A percentile compares a stretch with the other conserved stretches of the same genome.
These are phyloP conservation scores for Drosophila jambulina DNA, from an alignment of 1,140 invertebrate species.

Conservation along the genomic window DNA sequence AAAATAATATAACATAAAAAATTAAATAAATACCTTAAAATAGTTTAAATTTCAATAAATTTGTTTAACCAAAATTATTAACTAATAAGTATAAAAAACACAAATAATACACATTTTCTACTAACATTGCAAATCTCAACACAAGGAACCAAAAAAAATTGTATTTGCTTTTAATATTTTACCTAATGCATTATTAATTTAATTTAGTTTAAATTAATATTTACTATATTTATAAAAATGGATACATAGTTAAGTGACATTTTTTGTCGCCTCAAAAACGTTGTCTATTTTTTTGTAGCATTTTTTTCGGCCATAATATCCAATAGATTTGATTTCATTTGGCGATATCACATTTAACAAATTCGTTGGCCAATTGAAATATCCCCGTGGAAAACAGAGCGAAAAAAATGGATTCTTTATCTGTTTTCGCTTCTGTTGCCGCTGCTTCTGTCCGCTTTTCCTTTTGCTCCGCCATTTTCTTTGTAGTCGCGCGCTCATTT, in stretches of 20 bases:
- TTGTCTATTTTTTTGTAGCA: background rate
- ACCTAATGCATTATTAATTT: no score
- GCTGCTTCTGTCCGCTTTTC: background rate
- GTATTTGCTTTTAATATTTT: no score
- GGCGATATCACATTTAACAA: background rate
- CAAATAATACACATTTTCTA: no score
- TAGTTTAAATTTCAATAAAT: background rate
- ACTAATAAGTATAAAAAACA: no score
- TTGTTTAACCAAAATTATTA: background rate
- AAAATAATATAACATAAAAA: background rate
- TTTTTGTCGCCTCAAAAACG: background rate
- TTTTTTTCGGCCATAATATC: background rate
- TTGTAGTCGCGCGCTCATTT: constrained; percentile 22
- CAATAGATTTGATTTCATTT: constrained; percentile 5
- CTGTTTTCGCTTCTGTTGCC: background rate
- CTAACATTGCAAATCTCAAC: no score
- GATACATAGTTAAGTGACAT: no score
- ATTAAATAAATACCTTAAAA: background rate
- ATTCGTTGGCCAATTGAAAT: constrained; percentile 1
- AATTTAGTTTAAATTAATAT: no score
- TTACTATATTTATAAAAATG: no score
- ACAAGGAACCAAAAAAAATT: no score
- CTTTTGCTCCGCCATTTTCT: background rate
- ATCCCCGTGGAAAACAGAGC: background rate
- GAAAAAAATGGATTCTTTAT: background rate